Base-by-base conservation (phyloP, 2,888 invertebrate species). In the Cataglyphis rosenhaueri region DNA sequence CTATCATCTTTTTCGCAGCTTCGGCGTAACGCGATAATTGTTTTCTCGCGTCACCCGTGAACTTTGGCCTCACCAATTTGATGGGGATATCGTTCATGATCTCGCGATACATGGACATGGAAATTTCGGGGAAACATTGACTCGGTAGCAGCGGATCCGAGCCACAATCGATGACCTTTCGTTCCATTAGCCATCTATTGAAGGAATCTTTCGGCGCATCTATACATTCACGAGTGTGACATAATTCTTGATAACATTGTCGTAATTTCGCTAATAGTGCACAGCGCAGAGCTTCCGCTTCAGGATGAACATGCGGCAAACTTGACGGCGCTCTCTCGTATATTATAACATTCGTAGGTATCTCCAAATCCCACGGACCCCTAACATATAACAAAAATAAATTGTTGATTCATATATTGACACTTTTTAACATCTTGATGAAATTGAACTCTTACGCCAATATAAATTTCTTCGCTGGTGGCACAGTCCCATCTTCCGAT, bases 61-160 rank as follows among this genome's bases (percentile, higher is more conserved):
- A 99, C 95, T 99, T 98, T 10, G 99, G 99, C 94, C 98, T 97
- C n/a, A 98, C 97, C 84, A 99, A 96, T 95, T 98, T 99, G 84
- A 99, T 98, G 12, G 99, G 99, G 93, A 99, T 98, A 95, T 99
- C 99, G 95, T 98, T 98, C 98, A 99, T 99, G 76, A 99, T 98
- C 95, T 99, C 99, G 87, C 98, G 97, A 95, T 98, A 98, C 99
- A 99, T 98, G 1, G 98, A 97, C 93, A 97, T 96, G 6, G 99
- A 99, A 91, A 99, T 97, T 95, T 99, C 99, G 1, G 98, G 97
- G 90, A 97, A 96, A 95, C 99, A 99, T 94, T 97, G 97, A 94
- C 98, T 98, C 9, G 99, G 99, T 71, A 99, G 95, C 73, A 99
- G 95, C 0, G 99, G 98, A 95, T 99, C 99, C 81, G 96, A 97